A percentile compares a stretch with the other conserved stretches of the same genome.
phyloP scores from a whole-genome alignment of 2,888 invertebrate species.

The Ectemnius cavifrons region DNA sequence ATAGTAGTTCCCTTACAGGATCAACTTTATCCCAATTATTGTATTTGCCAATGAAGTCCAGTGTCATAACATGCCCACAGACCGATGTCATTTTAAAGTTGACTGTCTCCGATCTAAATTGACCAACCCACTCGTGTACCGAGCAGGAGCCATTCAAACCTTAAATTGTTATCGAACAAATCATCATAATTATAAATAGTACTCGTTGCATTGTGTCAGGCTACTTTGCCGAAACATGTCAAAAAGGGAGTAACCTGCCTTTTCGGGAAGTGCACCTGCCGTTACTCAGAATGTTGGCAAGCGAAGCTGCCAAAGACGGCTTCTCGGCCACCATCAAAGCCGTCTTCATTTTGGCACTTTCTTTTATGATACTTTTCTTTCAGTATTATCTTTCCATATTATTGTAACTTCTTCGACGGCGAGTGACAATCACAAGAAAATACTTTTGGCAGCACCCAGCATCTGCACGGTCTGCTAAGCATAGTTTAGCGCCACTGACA shows the following conservation, averaged over 20 bases:
- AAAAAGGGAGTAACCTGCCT: conserved; percentile 79
- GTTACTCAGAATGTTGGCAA: conserved; percentile 95
- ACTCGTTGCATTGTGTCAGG: no score
- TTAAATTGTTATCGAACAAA: conserved; percentile 65
- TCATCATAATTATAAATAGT: no score
- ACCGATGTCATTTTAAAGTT: conserved; percentile 98
- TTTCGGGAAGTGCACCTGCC: conserved; percentile 88
- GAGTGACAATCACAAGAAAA: no score
- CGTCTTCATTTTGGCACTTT: conserved; percentile 83
- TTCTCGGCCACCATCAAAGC: conserved; percentile 99
- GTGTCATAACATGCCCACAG: conserved; percentile 98
- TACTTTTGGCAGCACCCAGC: no score
- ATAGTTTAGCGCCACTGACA: no score
- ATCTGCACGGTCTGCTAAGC: no score
- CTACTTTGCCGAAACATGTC: neutral
- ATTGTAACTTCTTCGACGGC: neutral
- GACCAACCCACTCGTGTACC: conserved; percentile 95
- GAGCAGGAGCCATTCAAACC: conserved; percentile 94
- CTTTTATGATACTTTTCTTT: no score
- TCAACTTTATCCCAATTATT: conserved; percentile 99
- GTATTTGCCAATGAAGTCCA: conserved; percentile 95
- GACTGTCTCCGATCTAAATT: conserved; percentile 86
- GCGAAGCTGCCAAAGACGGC: conserved; percentile 96
- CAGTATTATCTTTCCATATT: neutral
- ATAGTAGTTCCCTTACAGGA: conserved; percentile 83